Percentiles rank a stretch among this genome's conserved stretches.
Evolutionary conservation across 2,888 invertebrate species (phyloP).

Genomic region (Amphiduros pacificus): DNA sequence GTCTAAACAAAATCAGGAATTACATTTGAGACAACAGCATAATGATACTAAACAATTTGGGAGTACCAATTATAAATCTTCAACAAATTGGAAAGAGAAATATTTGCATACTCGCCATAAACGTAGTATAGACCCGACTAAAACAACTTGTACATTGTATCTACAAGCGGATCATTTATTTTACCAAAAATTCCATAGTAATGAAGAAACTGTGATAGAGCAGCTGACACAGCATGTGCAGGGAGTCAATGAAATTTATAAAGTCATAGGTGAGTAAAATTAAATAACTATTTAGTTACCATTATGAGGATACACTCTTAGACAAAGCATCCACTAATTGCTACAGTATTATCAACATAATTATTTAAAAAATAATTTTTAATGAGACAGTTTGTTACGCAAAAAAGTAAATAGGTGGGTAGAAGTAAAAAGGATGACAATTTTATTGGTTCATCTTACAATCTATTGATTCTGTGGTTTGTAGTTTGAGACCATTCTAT

Average conservation of each 20-base stretch:
- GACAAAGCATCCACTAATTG: too few relatives aligned
- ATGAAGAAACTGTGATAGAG: conserved; percentile 89
- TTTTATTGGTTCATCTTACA: too few relatives aligned
- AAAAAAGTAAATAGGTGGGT: too few relatives aligned
- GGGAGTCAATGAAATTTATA: conserved; percentile 73
- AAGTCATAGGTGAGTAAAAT: conserved; percentile 49
- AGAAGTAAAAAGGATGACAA: too few relatives aligned
- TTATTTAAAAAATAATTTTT: too few relatives aligned
- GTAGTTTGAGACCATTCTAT: too few relatives aligned
- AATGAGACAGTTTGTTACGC: too few relatives aligned
- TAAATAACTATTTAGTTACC: not conserved
- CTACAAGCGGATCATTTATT: conserved; percentile 46
- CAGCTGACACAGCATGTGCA: conserved; percentile 94
- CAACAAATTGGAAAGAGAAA: not conserved
- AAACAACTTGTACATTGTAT: conserved; percentile 65
- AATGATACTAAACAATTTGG: not conserved
- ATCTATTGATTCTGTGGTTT: too few relatives aligned
- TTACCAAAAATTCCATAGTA: conserved; percentile 37
- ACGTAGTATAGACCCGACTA: conserved; percentile 70
- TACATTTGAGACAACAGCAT: not conserved
- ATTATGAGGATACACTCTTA: too few relatives aligned
- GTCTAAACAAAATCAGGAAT: not conserved
- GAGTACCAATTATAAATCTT: not conserved
- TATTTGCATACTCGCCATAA: conserved; percentile 10
- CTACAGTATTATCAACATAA: too few relatives aligned